Conservation (phyloP, 2,797 vertebrate species). For the Myotis daubentonii region DNA sequence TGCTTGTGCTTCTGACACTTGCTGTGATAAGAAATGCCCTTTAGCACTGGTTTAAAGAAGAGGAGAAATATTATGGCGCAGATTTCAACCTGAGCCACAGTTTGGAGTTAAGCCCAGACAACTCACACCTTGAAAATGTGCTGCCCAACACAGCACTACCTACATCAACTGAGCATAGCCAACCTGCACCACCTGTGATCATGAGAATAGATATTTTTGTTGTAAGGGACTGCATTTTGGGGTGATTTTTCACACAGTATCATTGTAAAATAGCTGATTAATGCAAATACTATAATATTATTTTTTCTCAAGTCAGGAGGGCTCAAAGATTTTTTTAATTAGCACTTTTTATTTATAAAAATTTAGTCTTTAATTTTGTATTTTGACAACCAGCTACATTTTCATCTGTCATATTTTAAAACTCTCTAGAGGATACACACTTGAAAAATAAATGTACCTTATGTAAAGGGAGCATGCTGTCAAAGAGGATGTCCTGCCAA, state of each 20-base stretch:
- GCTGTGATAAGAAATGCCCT: background rate
- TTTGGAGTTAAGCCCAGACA: background rate
- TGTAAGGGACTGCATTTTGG: background rate
- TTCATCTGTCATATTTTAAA: constrained; percentile 6
- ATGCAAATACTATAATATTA: background rate
- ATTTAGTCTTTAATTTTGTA: constrained; percentile 23
- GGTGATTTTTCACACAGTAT: background rate
- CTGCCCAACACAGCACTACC: background rate
- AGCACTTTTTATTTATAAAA: background rate
- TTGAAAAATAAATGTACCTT: constrained; percentile 63
- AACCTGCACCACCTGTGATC: background rate
- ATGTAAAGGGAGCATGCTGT: background rate
- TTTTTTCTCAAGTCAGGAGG: constrained; percentile 9
- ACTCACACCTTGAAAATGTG: background rate
- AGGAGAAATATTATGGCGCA: background rate
- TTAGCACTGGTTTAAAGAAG: background rate
- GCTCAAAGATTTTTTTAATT: background rate
- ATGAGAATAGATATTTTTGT: background rate
- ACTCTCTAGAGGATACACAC: constrained; percentile 49
- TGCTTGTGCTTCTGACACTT: background rate
- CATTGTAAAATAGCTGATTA: background rate
- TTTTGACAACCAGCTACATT: background rate
- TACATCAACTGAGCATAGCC: background rate
- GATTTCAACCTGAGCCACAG: background rate
- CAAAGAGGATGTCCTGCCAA: background rate